Base-by-base conservation (phyloP, 2,797 vertebrate genomes). In the Argentina silus region DNA sequence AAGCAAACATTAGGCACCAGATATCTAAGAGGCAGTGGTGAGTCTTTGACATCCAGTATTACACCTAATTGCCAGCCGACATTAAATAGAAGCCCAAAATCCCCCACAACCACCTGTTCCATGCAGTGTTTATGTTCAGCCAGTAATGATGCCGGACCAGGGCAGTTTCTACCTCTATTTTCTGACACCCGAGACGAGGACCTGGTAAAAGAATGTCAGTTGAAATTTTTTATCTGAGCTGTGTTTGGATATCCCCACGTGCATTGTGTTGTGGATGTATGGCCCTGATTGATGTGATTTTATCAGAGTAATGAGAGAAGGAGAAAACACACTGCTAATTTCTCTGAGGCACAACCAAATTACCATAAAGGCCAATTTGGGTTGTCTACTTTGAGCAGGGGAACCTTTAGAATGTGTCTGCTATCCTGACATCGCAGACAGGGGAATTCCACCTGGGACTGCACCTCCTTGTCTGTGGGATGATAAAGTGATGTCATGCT, bases 61-160 rank as follows among this genome's bases (percentile, higher is more conserved):
- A 93, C 87, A 90, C 89, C 90, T 93, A 92, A 90, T 92, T 92
- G 89, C 90, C 90, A 89, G 90, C 92, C 93, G 91, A 90, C 90
- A 89, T 90, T 83, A 83, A 87, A 89, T 89, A 75, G 70, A 57
- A 81, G 78, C 75, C 81, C 86, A 82, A 89, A 88, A 85, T 75
- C 82, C 88, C 68, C 87, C 84, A 48, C 83, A 89, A 83, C 88
- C 92, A 93, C 93, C 93, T 93, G 92, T 87, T 92, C 85, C 68
- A 73, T 57, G 70, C 81, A 75, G 60, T 90, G 90, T 92, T 91
- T 90, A 89, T 81, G 83, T 92, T 85, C 66, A 78, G 84, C 57
- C 63, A 57, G 81, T 83, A 88, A 92, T 90, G 87, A 88, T 84
- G 88, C 80, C 67, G 50, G 47, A 74, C 48, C 62, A 64, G 62